Base-by-base conservation (phyloP, 1,140 invertebrate genomes). In the Drosophila sturtevanti region DNA sequence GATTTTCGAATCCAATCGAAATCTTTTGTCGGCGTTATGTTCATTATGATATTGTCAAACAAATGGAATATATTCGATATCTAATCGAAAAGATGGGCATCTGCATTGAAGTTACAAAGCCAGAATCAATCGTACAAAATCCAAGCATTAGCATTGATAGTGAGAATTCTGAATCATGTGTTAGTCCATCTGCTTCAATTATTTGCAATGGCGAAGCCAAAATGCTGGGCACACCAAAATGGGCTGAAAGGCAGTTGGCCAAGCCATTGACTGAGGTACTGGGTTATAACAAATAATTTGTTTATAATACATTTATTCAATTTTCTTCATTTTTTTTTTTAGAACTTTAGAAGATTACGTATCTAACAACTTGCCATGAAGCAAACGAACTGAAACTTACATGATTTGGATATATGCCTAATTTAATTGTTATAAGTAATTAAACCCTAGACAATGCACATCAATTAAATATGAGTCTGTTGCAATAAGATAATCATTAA, bases 141-240 rank as follows among this genome's bases (percentile, higher is more conserved):
- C 59, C 71, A 10, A 60, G 48, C 21, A 16, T 63, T 7, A 35
- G 24, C 7, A 27, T 31, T 41, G 41, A 48, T 21, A 48, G 41
- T 48, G 18, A 48, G 6, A 4, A 21, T 48, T 16, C 41, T 48
- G 16, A 21, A 3, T 7, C 11, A 11, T 10, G 11, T 48, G 4
- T 48, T 1, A 21, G 18, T 48, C 41, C 3, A 48, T 21, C 9
- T 18, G 0, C 16, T 6, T 4, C 2, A 3, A 5, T 21, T 11
- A 10, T 21, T 18, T 0, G 9, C 16, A 48, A 11, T 21, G 9
- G 21, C 21, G 41, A 14, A 21, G 18, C 16, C 41, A 48, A 18
- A 48, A 48, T 71, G 68, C 6, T 72, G 1, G 68, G 59, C 31
- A 56, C 56, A 22, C 14, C 59, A 0, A 27, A 37, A 2, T 72